Base-by-base conservation (phyloP, 2,113 vertebrate species). In the Pelvicachromis taeniatus region DNA sequence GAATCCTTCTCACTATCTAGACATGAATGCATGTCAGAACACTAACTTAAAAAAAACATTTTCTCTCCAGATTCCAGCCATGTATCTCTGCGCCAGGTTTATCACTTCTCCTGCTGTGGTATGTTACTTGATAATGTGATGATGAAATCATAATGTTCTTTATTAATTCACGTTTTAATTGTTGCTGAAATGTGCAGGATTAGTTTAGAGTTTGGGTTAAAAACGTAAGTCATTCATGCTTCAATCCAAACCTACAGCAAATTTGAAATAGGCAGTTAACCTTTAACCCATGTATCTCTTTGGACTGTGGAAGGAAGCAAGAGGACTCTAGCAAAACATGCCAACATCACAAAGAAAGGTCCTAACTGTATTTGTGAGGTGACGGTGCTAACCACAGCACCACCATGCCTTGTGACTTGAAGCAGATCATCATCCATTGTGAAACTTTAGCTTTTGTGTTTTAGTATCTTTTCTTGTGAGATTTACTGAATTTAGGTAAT, bases 1-100 rank as follows among this genome's bases (percentile, higher is more conserved):
- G 14, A 65, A 77, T 21, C 8, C 10, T 16, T 5, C n/a, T 81
- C 1, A 40, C 52, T 2, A 40, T 7, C 14, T 4, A 14, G 4
- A 53, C 23, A 10, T 17, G 13, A n/a, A 21, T 9, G 33, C 29
- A 10, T 9, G 56, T 42, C 9, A 31, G 19, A 55, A 35, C 17
- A 19, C 26, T 35, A 40, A 73, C 50, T 42, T 17, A 12, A 50
- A 73, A 73, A 19, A 73, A 73, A 19, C 0, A 4, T 4, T 4
- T 23, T 83, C 16, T 87, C 31, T 75, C 13, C 90, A 96, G 96
- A 91, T 90, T 89, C 94, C 87, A 94, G 88, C 88, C 92, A 97
- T 97, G 96, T 96, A 97, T n/a, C 92, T 94, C 85, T 97, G 96
- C 91, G 94, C 95, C 85, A 97, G 96, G 88, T 96, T 96, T 78